phyloP scores from a whole-genome alignment of 2,797 vertebrate species.

The Micromesistius poutassou region DNA sequence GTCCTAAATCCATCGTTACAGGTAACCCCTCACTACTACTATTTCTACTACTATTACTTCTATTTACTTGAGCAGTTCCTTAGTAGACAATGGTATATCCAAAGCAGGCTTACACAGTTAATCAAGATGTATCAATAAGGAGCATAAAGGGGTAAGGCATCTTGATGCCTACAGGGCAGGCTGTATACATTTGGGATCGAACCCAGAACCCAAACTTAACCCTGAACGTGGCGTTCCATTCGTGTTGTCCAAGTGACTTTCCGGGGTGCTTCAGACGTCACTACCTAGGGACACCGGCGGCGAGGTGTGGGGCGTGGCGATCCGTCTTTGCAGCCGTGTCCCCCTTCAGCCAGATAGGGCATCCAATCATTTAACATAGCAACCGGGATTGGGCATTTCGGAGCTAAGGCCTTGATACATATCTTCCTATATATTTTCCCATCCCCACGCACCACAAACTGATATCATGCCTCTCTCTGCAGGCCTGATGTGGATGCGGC shows the following conservation, averaged over 20 bases:
- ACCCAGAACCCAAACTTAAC: too few relatives aligned
- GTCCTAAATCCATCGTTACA: slow-evolving; percentile 79
- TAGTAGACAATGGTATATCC: not conserved
- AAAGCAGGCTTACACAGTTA: not conserved
- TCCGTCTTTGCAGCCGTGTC: too few relatives aligned
- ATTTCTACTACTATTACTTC: not conserved
- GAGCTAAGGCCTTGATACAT: not conserved
- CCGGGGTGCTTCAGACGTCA: too few relatives aligned
- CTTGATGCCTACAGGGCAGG: not conserved
- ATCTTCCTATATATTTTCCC: not conserved
- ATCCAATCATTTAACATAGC: not conserved
- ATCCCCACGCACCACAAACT: not conserved
- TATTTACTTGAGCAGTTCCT: not conserved
- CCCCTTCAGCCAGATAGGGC: not conserved
- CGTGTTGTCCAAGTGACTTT: too few relatives aligned
- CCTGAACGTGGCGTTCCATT: too few relatives aligned
- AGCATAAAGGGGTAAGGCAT: not conserved
- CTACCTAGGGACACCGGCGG: too few relatives aligned
- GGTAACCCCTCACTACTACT: slow-evolving; percentile 61
- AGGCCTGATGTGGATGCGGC: slow-evolving; percentile 95
- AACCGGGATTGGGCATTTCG: not conserved
- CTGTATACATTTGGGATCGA: not conserved
- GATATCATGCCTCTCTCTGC: slow-evolving; percentile 6
- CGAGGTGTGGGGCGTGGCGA: too few relatives aligned
- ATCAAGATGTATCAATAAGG: not conserved